Percentiles rank a stretch among this genome's conserved stretches.
phyloP scores from a whole-genome alignment of 2,888 invertebrate genomes.

The Tupiocoris notatus region DNA sequence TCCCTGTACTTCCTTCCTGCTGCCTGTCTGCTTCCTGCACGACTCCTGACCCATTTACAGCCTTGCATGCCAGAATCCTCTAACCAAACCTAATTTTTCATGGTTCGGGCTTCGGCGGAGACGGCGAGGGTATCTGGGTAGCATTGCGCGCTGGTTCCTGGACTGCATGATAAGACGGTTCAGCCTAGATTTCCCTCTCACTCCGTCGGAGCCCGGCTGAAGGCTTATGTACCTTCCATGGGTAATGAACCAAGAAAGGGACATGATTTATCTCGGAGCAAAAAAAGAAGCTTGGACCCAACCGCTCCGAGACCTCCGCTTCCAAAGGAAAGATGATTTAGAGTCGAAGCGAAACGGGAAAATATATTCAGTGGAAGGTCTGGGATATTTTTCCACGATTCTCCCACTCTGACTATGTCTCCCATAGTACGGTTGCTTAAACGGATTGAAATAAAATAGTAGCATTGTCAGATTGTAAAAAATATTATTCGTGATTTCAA shows the following conservation, averaged over 20 bases:
- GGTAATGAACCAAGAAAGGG: slow-evolving; percentile 41
- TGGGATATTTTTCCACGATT: slow-evolving; percentile 4
- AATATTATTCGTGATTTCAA: too few relatives aligned
- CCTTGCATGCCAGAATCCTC: background rate
- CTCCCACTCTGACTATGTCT: background rate
- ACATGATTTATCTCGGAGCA: slow-evolving; percentile 33
- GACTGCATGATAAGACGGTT: background rate
- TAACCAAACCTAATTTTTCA: slow-evolving; percentile 24
- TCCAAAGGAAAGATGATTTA: slow-evolving; percentile 36
- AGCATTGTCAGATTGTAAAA: background rate
- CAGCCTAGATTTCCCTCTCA: background rate
- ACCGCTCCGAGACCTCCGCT: slow-evolving; percentile 24
- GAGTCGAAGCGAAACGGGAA: slow-evolving; percentile 14
- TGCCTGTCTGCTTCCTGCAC: background rate
- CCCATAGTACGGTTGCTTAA: background rate
- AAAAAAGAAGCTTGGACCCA: background rate
- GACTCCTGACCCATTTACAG: background rate
- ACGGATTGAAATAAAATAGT: background rate
- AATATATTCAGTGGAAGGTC: slow-evolving; percentile 22
- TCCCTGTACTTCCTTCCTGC: background rate
- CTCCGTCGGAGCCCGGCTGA: background rate
- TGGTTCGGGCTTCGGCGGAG: slow-evolving; percentile 26
- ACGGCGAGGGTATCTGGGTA: slow-evolving; percentile 2
- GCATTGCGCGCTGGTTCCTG: background rate
- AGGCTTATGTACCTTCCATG: slow-evolving; percentile 39